These are phyloP conservation scores for Peromyscus aztecus DNA, from an alignment of 2,797 vertebrate species.

Conservation along the genomic window DNA sequence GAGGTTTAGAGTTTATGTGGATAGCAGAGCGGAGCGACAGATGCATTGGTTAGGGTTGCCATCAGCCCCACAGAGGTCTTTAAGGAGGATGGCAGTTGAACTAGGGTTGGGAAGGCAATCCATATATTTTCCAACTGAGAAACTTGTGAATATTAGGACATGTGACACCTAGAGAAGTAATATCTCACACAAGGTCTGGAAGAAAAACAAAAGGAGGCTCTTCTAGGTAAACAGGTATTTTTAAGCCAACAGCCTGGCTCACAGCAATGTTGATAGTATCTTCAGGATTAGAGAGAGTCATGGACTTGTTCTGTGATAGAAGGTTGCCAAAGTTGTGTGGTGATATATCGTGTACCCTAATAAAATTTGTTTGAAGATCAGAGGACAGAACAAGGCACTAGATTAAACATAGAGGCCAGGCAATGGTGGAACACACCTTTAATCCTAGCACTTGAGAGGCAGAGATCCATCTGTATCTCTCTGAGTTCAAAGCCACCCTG, in stretches of 20 bases:
- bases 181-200: neutral
- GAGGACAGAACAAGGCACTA: too few species aligned
- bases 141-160: constrained; percentile 31
- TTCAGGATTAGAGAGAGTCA: neutral
- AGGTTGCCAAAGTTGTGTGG: neutral
- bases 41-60: neutral
- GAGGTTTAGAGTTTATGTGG: neutral
- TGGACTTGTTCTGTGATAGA: neutral
- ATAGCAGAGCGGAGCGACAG: accelerated
- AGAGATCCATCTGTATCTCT: too few species aligned
- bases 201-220: neutral
- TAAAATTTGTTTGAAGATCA: too few species aligned
- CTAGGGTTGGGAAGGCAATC: neutral
- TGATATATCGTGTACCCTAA: too few species aligned
- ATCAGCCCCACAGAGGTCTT: neutral
- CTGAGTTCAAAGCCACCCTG: too few species aligned
- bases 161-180: neutral
- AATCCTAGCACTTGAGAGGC: too few species aligned
- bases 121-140: neutral
- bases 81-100: neutral
- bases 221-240: constrained; percentile 29
- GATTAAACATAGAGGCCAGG: too few species aligned
- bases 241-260: neutral
- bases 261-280: neutral
- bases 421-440: too few species aligned